Evolutionary conservation across 2,888 invertebrate species (phyloP).

Genomic region (Mycalesis mineus): DNA sequence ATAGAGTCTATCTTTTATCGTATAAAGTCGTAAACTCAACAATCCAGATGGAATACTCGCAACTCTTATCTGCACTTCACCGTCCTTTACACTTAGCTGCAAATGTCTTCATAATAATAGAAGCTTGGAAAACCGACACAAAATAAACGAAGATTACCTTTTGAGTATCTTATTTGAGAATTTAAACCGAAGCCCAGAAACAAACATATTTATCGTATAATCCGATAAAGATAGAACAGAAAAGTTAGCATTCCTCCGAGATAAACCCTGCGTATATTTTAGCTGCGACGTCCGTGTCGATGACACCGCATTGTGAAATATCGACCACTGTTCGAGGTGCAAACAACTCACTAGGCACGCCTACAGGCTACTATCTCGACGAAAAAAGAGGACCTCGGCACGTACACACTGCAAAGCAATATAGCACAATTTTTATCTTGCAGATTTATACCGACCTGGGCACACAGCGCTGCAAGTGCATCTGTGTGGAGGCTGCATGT

Average conservation of each 20-base stretch:
- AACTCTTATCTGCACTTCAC: too few relatives aligned
- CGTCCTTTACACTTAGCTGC: too few relatives aligned
- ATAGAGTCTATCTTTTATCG: too few relatives aligned
- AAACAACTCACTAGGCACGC: conserved; percentile 75
- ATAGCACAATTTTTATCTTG: conserved; percentile 75
- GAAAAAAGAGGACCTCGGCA: conserved; percentile 57
- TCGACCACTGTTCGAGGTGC: conserved; percentile 74
- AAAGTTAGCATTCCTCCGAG: conserved; percentile 39
- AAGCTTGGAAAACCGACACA: not conserved
- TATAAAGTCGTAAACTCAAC: too few relatives aligned
- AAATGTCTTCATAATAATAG: not conserved
- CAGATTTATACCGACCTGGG: conserved; percentile 63
- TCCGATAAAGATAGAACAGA: conserved; percentile 35
- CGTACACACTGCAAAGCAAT: conserved; percentile 54
- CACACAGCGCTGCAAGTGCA: conserved; percentile 33
- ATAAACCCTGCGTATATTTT: conserved; percentile 41
- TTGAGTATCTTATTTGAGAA: conserved; percentile 9
- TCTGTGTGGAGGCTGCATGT: conserved; percentile 45
- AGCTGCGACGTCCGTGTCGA: conserved; percentile 51
- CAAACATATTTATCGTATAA: conserved; percentile 30
- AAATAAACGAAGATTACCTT: not conserved
- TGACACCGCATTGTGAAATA: conserved; percentile 64
- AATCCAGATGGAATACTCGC: too few relatives aligned
- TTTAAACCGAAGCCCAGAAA: conserved; percentile 26
- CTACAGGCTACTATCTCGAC: conserved; percentile 62